A percentile compares a stretch with the other conserved stretches of the same genome.
Conservation (phyloP, 2,888 invertebrate species). For the Thysanoteuthis rhombus region DNA sequence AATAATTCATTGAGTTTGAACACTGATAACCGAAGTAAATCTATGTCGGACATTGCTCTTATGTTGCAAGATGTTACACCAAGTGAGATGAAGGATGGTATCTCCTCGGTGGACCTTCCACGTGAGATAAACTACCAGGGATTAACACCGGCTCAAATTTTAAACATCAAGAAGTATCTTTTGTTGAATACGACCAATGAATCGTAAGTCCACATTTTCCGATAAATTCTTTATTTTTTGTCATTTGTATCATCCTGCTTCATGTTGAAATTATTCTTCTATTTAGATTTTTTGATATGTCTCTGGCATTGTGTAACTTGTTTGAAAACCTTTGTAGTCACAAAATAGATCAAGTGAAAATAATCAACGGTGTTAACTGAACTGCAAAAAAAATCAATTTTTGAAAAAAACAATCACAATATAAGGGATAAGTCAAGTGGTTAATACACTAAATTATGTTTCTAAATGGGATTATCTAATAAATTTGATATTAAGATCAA, state of each 20-base stretch:
- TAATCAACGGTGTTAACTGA: neutral
- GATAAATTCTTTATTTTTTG: neutral
- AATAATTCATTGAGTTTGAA: constrained; percentile 17
- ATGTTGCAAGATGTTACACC: constrained; percentile 51
- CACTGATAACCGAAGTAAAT: constrained; percentile 41
- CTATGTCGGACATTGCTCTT: constrained; percentile 54
- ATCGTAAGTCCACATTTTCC: constrained; percentile 62
- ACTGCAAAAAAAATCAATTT: too few species aligned
- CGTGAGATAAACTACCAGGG: neutral
- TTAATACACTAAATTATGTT: too few species aligned
- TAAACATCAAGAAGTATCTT: constrained; percentile 66
- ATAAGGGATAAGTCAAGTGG: too few species aligned
- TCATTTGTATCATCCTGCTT: neutral
- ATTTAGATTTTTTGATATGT: neutral
- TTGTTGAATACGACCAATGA: constrained; percentile 65
- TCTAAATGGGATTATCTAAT: too few species aligned
- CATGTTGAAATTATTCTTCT: neutral
- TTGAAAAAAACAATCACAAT: too few species aligned
- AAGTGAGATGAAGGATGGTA: constrained; percentile 57
- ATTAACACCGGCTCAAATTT: constrained; percentile 50
- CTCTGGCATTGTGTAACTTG: neutral
- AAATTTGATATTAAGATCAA: too few species aligned
- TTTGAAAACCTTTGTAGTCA: neutral
- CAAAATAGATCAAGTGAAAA: neutral
- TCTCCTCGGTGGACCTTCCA: constrained; percentile 60